Conservation (phyloP, 2,797 vertebrate genomes). For the Nasua narica region DNA sequence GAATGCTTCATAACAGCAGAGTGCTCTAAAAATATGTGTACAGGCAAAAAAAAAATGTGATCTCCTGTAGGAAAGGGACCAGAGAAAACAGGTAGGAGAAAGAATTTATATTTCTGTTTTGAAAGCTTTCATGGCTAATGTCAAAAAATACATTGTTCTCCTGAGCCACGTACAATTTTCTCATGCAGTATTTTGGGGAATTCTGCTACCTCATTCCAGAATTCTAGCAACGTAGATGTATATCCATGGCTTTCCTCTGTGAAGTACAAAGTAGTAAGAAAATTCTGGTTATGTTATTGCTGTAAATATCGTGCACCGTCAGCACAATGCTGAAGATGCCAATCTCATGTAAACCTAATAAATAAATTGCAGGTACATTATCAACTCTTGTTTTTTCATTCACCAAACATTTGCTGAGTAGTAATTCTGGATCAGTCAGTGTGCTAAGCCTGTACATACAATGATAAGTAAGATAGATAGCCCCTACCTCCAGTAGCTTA, state of each 20-base stretch:
- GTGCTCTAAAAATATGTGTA: slow-evolving; percentile 46
- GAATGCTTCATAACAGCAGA: slow-evolving; percentile 9
- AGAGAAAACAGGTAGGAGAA: slow-evolving; percentile 12
- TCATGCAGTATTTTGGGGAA: slow-evolving; percentile 41
- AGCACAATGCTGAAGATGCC: neutral
- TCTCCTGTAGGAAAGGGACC: neutral
- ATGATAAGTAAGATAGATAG: neutral
- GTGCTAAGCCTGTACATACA: neutral
- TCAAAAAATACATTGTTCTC: slow-evolving; percentile 63
- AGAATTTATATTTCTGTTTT: slow-evolving; percentile 61
- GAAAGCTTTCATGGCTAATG: slow-evolving; percentile 52
- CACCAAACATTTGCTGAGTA: neutral
- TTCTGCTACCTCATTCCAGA: slow-evolving; percentile 46
- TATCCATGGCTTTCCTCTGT: slow-evolving; percentile 1
- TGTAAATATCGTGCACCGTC: neutral
- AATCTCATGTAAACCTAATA: neutral
- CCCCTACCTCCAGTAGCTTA: neutral
- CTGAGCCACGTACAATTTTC: slow-evolving; percentile 41
- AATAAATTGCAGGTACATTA: slow-evolving; percentile 17
- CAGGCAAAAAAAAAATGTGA: slow-evolving; percentile 37
- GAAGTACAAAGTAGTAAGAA: slow-evolving; percentile 10
- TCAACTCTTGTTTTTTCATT: neutral
- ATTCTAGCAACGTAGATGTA: slow-evolving; percentile 38
- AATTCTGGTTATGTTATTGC: slow-evolving; percentile 1
- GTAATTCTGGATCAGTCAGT: neutral